Conservation (phyloP, 2,888 invertebrate species). For the Oscheius sp. region DNA sequence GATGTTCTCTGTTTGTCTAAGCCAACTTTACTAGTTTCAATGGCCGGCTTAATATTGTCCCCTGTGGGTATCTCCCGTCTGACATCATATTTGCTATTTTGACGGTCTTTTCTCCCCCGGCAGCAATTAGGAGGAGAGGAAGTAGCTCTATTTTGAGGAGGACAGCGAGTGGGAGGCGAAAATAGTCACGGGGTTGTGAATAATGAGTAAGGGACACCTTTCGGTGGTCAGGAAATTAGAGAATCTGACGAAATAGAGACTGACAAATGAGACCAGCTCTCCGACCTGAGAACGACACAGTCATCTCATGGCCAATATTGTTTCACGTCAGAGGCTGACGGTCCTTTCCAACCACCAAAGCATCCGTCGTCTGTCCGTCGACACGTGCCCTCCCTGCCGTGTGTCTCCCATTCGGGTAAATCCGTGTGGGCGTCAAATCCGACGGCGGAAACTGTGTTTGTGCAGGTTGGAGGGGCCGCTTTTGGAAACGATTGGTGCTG, state of each 20-base stretch:
- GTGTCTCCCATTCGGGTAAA: too few relatives aligned
- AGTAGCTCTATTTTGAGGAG: background rate
- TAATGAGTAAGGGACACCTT: conserved; percentile 4
- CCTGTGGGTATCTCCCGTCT: background rate
- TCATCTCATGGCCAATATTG: background rate
- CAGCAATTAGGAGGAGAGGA: conserved; percentile 2
- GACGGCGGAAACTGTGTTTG: conserved; percentile 28
- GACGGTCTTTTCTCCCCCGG: background rate
- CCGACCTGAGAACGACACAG: too few relatives aligned
- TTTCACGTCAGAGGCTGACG: background rate
- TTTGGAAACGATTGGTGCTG: conserved; percentile 32
- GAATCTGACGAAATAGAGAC: background rate
- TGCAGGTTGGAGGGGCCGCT: conserved; percentile 26
- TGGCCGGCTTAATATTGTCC: background rate
- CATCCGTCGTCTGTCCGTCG: background rate
- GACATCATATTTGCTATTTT: too few relatives aligned
- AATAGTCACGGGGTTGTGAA: conserved; percentile 23
- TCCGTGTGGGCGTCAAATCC: conserved; percentile 13
- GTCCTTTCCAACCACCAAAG: conserved; percentile 13
- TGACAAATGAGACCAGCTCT: background rate
- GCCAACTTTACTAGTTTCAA: too few relatives aligned
- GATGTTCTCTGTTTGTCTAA: conserved; percentile 1
- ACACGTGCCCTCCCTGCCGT: background rate
- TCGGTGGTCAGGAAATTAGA: background rate
- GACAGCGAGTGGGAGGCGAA: conserved; percentile 12